Evolutionary conservation across 2,113 vertebrate species (phyloP).

Genomic region (Halcyon senegalensis): DNA sequence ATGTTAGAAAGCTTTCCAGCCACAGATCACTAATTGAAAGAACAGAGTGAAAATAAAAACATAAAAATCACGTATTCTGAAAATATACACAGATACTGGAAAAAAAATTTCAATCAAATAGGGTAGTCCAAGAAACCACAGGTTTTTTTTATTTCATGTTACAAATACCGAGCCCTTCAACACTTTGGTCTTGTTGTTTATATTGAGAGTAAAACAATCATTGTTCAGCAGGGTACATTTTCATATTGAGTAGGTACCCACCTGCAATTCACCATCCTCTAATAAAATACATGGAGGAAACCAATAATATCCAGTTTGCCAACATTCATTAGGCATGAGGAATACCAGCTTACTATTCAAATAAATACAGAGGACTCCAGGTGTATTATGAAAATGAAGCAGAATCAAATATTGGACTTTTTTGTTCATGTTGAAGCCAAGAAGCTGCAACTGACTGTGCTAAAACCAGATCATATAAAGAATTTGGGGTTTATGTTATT

Average conservation of each 20-base stretch:
- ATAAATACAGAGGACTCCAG: background rate
- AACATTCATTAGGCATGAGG: constrained; percentile 14
- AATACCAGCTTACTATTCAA: background rate
- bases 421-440: background rate
- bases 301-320: background rate
- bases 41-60: background rate
- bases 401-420: background rate
- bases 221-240: background rate
- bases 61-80: background rate
- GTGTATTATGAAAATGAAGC: background rate
- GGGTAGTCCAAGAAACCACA: too few species aligned
- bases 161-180: background rate
- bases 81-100: background rate
- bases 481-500: background rate
- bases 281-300: background rate
- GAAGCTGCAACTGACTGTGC: background rate
- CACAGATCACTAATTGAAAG: background rate
- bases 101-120: background rate
- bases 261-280: background rate
- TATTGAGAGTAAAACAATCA: background rate
- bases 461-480: background rate
- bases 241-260: background rate
- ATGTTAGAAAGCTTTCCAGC: background rate
- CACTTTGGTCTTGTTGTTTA: background rate
- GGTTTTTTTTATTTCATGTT: background rate